phyloP scores from a whole-genome alignment of 2,797 vertebrate species.

The Kryptopterus vitreolus region DNA sequence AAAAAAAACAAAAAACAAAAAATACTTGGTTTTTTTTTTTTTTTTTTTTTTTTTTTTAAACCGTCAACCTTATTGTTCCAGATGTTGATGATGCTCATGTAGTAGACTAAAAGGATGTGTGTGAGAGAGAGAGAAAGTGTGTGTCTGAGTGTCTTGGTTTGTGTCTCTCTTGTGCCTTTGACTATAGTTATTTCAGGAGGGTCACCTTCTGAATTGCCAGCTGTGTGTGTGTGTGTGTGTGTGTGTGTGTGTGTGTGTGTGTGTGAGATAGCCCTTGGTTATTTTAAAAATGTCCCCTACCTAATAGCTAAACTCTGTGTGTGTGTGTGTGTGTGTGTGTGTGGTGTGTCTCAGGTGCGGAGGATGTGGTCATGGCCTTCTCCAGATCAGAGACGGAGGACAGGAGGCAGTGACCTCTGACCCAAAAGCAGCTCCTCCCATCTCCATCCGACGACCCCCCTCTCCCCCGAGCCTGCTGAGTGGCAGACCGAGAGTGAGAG shows the following conservation, averaged over 20 bases:
- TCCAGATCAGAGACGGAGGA: conserved; percentile 97
- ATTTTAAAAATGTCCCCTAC: background rate
- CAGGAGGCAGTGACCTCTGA: conserved; percentile 86
- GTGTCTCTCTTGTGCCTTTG: background rate
- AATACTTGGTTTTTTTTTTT: too few species aligned
- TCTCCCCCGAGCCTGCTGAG: conserved; percentile 67
- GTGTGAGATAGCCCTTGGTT: background rate
- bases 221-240: background rate
- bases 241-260: background rate
- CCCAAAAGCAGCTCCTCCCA: conserved; percentile 26
- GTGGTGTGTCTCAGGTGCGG: conserved; percentile 80
- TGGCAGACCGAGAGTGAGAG: conserved; percentile 57
- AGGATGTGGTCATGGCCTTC: conserved; percentile 99
- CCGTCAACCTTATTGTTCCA: too few species aligned
- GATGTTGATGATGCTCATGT: too few species aligned
- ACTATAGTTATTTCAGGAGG: background rate
- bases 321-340: background rate
- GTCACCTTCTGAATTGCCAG: background rate
- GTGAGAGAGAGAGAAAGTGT: rapidly evolving
- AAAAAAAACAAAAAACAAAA: too few species aligned
- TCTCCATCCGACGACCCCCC: conserved; percentile 55
- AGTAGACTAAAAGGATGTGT: too few species aligned
- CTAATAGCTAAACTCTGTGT: background rate
- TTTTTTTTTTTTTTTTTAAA: too few species aligned
- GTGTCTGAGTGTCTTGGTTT: background rate